phyloP scores from a whole-genome alignment of 1,140 invertebrate genomes.

The Samia ricini region DNA sequence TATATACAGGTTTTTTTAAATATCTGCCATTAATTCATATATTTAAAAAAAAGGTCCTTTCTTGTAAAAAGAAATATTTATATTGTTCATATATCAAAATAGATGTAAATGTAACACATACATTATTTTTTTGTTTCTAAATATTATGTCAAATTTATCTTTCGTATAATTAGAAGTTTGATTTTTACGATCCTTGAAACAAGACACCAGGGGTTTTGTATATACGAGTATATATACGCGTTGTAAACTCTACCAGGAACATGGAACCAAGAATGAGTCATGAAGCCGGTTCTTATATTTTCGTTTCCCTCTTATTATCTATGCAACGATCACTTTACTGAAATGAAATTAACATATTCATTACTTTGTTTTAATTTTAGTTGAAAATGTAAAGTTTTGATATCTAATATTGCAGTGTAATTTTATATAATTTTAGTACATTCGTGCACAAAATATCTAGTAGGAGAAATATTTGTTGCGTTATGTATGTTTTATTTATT shows the following conservation, averaged over 20 bases:
- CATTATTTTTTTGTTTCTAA: too few relatives aligned
- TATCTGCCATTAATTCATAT: too few relatives aligned
- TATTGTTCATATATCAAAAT: too few relatives aligned
- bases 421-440: neutral
- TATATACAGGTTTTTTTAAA: too few relatives aligned
- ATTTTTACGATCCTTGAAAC: neutral
- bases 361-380: neutral
- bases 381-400: neutral
- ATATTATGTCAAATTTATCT: neutral
- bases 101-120: too few relatives aligned
- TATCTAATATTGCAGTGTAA: neutral
- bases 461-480: too few relatives aligned
- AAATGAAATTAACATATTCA: neutral
- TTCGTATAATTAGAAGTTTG: neutral
- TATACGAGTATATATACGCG: neutral
- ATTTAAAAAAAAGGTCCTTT: too few relatives aligned
- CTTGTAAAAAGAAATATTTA: too few relatives aligned
- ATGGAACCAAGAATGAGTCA: slow-evolving; percentile 49
- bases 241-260: neutral
- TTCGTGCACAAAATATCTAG: too few relatives aligned
- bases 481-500: too few relatives aligned
- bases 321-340: neutral
- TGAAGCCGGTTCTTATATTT: slow-evolving; percentile 35
- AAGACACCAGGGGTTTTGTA: neutral
- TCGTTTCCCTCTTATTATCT: slow-evolving; percentile 2